These are phyloP conservation scores for Ariopsis seemanni DNA, from an alignment of 2,113 vertebrate genomes.

Conservation along the genomic window DNA sequence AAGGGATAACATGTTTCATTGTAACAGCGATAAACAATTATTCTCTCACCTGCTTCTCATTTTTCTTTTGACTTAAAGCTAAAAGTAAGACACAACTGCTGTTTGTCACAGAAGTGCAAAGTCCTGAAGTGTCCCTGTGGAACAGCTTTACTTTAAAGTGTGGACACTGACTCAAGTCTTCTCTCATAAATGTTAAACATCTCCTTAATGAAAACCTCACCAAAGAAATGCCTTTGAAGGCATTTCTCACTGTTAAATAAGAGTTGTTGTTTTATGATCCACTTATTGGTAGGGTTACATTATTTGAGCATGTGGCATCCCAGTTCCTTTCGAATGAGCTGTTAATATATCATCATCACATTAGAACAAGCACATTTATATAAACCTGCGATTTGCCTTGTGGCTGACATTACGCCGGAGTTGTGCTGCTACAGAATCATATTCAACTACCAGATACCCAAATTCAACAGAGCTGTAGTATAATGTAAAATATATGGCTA, in stretches of 20 bases:
- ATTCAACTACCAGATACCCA: neutral
- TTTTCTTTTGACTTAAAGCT: neutral
- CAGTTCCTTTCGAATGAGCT: neutral
- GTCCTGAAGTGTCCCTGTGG: neutral
- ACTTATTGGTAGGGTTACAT: neutral
- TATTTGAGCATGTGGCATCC: neutral
- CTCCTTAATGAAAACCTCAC: too few species aligned
- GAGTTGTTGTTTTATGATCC: neutral
- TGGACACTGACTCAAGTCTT: too few species aligned
- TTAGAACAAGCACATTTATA: too few species aligned
- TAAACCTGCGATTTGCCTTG: neutral
- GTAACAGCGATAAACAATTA: neutral
- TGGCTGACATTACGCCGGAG: neutral
- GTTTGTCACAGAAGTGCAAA: neutral
- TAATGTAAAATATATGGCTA: neutral
- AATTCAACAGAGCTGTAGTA: neutral
- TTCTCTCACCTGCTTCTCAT: neutral
- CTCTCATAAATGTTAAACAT: neutral
- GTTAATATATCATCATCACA: neutral
- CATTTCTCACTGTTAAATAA: too few species aligned
- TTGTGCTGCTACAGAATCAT: neutral
- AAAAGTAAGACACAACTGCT: neutral
- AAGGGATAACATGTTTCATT: neutral
- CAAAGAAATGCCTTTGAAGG: too few species aligned
- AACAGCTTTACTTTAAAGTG: too few species aligned